These are phyloP conservation scores for Numenius arquata DNA, from an alignment of 2,113 vertebrate genomes.

Conservation along the genomic window DNA sequence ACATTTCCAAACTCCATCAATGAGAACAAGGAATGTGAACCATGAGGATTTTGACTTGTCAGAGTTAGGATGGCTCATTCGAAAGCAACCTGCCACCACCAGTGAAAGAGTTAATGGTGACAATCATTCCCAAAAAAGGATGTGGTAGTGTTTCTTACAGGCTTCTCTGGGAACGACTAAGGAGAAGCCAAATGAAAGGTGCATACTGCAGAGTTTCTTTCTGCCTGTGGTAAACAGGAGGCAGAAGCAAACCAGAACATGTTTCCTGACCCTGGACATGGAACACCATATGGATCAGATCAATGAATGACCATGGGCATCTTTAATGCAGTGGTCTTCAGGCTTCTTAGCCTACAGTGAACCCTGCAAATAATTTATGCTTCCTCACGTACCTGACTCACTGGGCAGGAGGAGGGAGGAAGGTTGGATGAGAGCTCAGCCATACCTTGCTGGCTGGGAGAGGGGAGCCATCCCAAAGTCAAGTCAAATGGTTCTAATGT, in stretches of 20 bases:
- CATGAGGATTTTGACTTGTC: background rate
- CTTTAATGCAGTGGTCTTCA: background rate
- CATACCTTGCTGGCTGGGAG: background rate
- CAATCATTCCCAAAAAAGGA: background rate
- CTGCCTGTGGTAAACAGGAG: background rate
- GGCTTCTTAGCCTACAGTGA: background rate
- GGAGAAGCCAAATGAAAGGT: background rate
- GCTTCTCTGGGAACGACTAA: background rate
- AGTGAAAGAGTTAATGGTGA: background rate
- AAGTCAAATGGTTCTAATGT: rapidly evolving
- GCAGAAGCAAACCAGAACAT: background rate
- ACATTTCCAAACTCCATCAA: background rate
- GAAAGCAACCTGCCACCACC: background rate
- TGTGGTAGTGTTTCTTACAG: background rate
- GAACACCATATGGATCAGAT: background rate
- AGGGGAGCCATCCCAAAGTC: background rate
- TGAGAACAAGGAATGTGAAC: background rate
- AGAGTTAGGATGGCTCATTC: background rate
- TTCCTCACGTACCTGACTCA: background rate
- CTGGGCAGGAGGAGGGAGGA: background rate
- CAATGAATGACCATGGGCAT: background rate
- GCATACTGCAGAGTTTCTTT: background rate
- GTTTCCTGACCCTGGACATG: background rate
- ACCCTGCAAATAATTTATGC: background rate
- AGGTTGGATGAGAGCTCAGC: background rate